Base-by-base conservation (phyloP, 2,888 invertebrate genomes). In the Oscheius sp. region DNA sequence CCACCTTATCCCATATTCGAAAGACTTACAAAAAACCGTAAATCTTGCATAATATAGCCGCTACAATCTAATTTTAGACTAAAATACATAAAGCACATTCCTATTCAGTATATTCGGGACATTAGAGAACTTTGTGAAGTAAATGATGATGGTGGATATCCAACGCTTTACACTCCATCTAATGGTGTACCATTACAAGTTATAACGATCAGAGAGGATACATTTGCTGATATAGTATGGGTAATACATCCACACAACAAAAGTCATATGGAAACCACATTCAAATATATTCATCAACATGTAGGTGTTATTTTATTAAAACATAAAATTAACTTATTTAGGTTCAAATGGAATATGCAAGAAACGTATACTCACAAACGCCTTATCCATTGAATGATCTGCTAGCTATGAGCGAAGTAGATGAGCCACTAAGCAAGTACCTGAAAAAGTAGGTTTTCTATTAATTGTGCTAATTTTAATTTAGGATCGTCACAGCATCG, bases 61-160 rank as follows among this genome's bases (percentile, higher is more conserved):
- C 20, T 23, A 6, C 2, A 10, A 8, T 8, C 2, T 25, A 20
- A 39, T 23, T 61, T n/a, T 27, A 61, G 61, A 23, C 20, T 61
- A 27, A 61, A 61, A 45, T 61, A 61, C 61, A 61, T 61, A 25
- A 61, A 61, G 61, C 61, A 61, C 31, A 61, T 61, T 27, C 61
- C 61, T n/a, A 61, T 45, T 17, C 61, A 61, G 31, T 42, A 42
- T 42, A 45, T 61, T 27, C 42, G 61, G 3, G 61, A 61, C 15
- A 45, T 61, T 15, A 20, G 61, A 27, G 31, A 45, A 15, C 27
- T 61, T n/a, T 8, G 61, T 27, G 50, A 50, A 6, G 25, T 23
- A 6, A 12, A 34, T n/a, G 33, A 31, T 10, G 34, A 23, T 10
- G 61, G 27, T 12, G 45, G 10, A 8, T 23, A 10, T 5, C 25